Base-by-base conservation (phyloP, 2,888 invertebrate species). In the Hirtodrosophila confusa region DNA sequence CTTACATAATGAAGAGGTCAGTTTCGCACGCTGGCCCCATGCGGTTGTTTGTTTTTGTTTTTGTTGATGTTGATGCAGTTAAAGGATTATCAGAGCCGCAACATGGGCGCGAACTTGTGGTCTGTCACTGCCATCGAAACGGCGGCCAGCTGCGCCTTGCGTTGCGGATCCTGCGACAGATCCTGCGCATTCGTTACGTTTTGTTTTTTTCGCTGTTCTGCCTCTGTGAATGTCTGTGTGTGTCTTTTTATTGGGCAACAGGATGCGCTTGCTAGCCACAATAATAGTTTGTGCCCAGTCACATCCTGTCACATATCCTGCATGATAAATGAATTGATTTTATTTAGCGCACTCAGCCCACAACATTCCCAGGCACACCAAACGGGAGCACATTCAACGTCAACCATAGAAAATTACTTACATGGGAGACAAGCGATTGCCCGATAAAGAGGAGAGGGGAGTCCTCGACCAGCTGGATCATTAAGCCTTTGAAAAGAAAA, bases 101-200 rank as follows among this genome's bases (percentile, higher is more conserved):
- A 82, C 86, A 86, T 80, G 86, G 82, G 86, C 82, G 86, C 82
- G 84, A 83, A 83, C 80, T 75, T 78, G 76, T 66, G 82, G 73
- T 67, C 43, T 54, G 17, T 17, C 17, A 2, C 17, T 17, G 17
- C 17, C 17, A 17, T 1, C 17, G 17, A 17, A 17, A 17, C 17
- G 17, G 17, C 17, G 29, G 31, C 69, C 69, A 69, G 69, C 69
- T 69, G 69, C 45, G 33, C 27, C 29, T 12, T 8, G 8, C 33
- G 12, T 29, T 24, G 17, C 27, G 0, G 27, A 27, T 27, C 27
- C 17, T 23, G 9, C 8, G 4, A 11, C 48, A 27, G 12, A 39
- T 62, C 50, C 50, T 39, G 37, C n/a, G 57, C 56, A 64, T 78
- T 74, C 55, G 78, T 39, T 62, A 60, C 60, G 56, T 54, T 37